Conservation (phyloP, 53 echinoderm and acorn worm species). For the Henricia sp. region DNA sequence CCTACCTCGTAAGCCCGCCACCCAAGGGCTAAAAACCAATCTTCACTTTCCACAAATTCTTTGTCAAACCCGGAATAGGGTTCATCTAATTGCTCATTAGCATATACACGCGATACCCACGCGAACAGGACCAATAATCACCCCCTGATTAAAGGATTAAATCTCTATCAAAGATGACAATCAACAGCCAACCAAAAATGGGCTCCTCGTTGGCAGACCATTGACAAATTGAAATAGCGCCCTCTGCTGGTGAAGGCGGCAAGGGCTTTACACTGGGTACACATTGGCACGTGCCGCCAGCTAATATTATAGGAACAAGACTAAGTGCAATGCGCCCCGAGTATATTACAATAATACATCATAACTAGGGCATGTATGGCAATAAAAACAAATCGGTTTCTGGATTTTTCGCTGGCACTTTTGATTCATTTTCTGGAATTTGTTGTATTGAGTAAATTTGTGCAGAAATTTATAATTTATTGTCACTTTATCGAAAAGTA, state of each 20-base stretch:
- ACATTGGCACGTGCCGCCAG: constrained; percentile 19
- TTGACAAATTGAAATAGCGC: constrained; percentile 41
- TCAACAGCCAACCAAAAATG: not conserved
- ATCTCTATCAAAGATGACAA: not conserved
- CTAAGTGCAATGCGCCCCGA: not conserved
- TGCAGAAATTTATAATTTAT: too few species aligned
- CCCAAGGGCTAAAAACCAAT: too few species aligned
- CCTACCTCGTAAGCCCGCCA: too few species aligned
- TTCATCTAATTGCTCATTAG: constrained; percentile 2
- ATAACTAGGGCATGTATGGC: not conserved
- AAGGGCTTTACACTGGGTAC: not conserved
- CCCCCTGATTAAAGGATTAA: not conserved
- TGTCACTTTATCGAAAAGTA: too few species aligned
- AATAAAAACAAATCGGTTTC: not conserved
- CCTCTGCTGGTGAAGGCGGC: constrained; percentile 21
- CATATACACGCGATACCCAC: constrained; percentile 32
- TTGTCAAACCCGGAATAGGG: constrained; percentile 16
- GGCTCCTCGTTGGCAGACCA: not conserved
- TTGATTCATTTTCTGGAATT: too few species aligned
- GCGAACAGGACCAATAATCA: constrained; percentile 24
- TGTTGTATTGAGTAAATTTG: too few species aligned
- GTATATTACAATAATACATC: too few species aligned
- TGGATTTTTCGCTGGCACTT: too few species aligned
- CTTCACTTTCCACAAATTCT: not conserved
- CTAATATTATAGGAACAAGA: not conserved